phyloP scores from a whole-genome alignment of 2,113 vertebrate species.

The Pseudorasbora parva region DNA sequence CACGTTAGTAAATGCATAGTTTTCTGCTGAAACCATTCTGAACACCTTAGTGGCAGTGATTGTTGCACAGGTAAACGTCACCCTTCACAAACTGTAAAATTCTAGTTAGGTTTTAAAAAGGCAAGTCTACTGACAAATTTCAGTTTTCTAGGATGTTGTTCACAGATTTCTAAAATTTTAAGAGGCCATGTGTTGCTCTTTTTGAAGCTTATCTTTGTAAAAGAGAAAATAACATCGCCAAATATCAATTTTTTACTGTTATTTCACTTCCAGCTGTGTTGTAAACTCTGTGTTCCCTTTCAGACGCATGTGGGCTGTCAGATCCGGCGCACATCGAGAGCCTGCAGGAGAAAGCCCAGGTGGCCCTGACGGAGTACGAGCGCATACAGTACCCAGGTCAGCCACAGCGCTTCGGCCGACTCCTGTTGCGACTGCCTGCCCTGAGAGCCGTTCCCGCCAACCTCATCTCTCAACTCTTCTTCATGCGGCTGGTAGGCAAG shows the following conservation, averaged over 20 bases:
- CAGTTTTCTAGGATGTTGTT: background rate
- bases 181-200: too few relatives aligned
- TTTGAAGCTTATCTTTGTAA: background rate
- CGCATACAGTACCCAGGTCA: slow-evolving; percentile 89
- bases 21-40: background rate
- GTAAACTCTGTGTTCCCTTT: slow-evolving; percentile 2
- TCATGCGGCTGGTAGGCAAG: slow-evolving; percentile 97
- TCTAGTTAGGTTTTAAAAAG: too few relatives aligned
- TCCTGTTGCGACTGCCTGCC: slow-evolving; percentile 89
- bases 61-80: background rate
- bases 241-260: background rate
- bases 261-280: background rate
- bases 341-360: slow-evolving; percentile 95
- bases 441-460: slow-evolving; percentile 89
- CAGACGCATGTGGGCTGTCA: slow-evolving; percentile 92
- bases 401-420: slow-evolving; percentile 90
- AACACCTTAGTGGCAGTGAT: background rate
- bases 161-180: background rate
- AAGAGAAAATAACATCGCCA: background rate
- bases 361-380: slow-evolving; percentile 91
- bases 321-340: slow-evolving; percentile 89
- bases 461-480: slow-evolving; percentile 98
- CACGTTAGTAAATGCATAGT: background rate
- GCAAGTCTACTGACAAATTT: background rate
- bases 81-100: background rate